Evolutionary conservation across 1,140 invertebrate genomes (phyloP), one percentile per base, ranked within the genome.

Genomic region (Fopius arisanus): DNA sequence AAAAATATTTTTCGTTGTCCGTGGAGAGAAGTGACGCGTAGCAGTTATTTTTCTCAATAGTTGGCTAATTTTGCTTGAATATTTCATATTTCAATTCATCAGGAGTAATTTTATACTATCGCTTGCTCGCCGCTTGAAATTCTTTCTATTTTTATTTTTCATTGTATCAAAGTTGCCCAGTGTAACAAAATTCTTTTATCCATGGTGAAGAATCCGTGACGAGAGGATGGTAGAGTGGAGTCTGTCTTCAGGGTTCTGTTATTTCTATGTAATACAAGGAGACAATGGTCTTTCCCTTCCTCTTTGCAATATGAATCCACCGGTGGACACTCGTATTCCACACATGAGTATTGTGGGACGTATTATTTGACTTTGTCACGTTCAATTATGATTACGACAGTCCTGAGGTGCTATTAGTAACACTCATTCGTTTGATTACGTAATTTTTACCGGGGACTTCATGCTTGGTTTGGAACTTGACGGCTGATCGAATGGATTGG

Each of bases 231-330:
- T 59, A 14, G 5, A 26, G 21, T 59, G 43, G 43, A 5, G 7
- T 12, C n/a, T 16, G 14, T 26, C 54, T 48, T n/a, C 19, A 59
- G n/a, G 54, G 62, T 31, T 66, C 62, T 19, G 63, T 62, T 54
- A 43, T 66, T 51, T 67, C 63, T 82, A 73, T 80, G 85, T 86
- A 87, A 86, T 71, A 77, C 71, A 81, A 86, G 84, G 73, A 84
- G 82, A 86, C 85, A 87, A 87, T 87, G 79, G 76, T 70, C 37
- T 54, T 43, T 59, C 41, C 72, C 37, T 54, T 43, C 65, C 41
- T 62, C 26, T 54, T 19, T 62, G 84, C 81, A 87, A 86, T 75
- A 75, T 72, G 82, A 87, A 78, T 79, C 74, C 74, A 70, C 69
- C 62, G 63, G 81, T 54, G 43, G 23, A 70, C 76, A 70, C 81